These are phyloP conservation scores for Tautogolabrus adspersus DNA, from an alignment of 2,113 vertebrate genomes.

Conservation along the genomic window DNA sequence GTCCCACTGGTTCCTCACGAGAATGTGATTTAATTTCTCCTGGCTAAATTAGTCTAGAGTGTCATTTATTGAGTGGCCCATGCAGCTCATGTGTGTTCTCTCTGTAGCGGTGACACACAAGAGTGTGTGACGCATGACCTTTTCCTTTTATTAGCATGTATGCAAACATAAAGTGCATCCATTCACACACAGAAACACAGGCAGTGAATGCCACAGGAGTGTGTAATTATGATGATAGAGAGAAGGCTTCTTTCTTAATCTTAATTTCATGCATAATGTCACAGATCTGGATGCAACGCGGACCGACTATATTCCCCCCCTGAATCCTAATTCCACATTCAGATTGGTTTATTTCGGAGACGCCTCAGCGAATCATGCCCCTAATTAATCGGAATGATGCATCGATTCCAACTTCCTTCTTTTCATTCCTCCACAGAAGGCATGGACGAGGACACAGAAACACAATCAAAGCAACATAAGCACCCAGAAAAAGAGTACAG, in stretches of 20 bases:
- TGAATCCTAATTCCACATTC: constrained; percentile 72
- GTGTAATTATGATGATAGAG: constrained; percentile 34
- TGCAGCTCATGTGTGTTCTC: constrained; percentile 11
- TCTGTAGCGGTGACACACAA: constrained; percentile 13
- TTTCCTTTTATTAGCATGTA: constrained; percentile 24
- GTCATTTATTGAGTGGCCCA: constrained; percentile 41
- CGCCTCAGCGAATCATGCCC: constrained; percentile 57
- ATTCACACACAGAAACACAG: not conserved
- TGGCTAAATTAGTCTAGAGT: constrained; percentile 37
- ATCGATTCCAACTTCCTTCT: constrained; percentile 62
- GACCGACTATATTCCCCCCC: constrained; percentile 24
- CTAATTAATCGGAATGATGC: constrained; percentile 75
- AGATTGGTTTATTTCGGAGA: constrained; percentile 71
- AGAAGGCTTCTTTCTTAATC: constrained; percentile 53
- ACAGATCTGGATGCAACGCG: constrained; percentile 48
- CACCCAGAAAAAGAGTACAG: not conserved
- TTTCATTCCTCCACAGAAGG: constrained; percentile 39
- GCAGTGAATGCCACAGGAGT: constrained; percentile 19
- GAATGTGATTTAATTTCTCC: constrained; percentile 54
- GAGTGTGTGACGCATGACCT: constrained; percentile 30
- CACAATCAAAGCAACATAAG: constrained; percentile 44
- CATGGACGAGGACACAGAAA: constrained; percentile 47
- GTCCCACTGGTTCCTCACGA: constrained; percentile 32
- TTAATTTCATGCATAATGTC: constrained; percentile 75
- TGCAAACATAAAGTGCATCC: constrained; percentile 44